These are phyloP conservation scores for Smittia aterrima DNA, from an alignment of 2,888 invertebrate genomes.

Conservation along the genomic window DNA sequence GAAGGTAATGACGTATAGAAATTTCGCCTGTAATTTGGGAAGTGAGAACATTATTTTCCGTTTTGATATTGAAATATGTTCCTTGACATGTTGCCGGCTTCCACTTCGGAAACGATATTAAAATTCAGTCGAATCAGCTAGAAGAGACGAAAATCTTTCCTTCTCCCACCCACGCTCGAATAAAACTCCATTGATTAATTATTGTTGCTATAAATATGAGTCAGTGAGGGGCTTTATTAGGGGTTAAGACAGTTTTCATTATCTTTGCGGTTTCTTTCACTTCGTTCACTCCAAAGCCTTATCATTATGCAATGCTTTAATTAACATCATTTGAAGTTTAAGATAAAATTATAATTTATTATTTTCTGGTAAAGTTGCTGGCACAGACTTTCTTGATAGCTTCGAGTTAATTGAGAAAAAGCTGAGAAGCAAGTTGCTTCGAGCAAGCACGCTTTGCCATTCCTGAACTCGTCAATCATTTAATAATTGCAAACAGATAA, in stretches of 20 bases:
- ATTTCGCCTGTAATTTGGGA: not conserved
- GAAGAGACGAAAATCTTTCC: not conserved
- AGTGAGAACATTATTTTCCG: slow-evolving; percentile 2
- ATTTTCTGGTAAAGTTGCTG: not conserved
- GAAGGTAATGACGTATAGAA: slow-evolving; percentile 31
- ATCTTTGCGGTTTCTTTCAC: slow-evolving; percentile 38
- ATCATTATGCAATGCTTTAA: slow-evolving; percentile 37
- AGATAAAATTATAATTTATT: slow-evolving; percentile 36
- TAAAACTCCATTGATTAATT: slow-evolving; percentile 8
- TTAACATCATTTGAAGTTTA: slow-evolving; percentile 24
- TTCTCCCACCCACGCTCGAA: not conserved
- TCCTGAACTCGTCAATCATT: slow-evolving; percentile 1
- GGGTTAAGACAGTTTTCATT: slow-evolving; percentile 39
- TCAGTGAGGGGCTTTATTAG: not conserved
- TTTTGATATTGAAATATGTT: not conserved
- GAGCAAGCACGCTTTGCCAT: not conserved
- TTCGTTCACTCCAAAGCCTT: slow-evolving; percentile 7
- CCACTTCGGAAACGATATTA: no score
- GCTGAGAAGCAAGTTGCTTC: not conserved
- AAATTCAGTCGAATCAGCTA: no score
- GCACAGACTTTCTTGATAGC: not conserved
- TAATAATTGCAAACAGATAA: not conserved
- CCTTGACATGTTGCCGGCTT: not conserved
- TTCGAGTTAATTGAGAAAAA: not conserved
- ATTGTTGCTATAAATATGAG: slow-evolving; percentile 3